A percentile compares a stretch with the other conserved stretches of the same genome.
Evolutionary conservation across 2,888 invertebrate genomes (phyloP).

Genomic region (Zygogramma bicolorata): DNA sequence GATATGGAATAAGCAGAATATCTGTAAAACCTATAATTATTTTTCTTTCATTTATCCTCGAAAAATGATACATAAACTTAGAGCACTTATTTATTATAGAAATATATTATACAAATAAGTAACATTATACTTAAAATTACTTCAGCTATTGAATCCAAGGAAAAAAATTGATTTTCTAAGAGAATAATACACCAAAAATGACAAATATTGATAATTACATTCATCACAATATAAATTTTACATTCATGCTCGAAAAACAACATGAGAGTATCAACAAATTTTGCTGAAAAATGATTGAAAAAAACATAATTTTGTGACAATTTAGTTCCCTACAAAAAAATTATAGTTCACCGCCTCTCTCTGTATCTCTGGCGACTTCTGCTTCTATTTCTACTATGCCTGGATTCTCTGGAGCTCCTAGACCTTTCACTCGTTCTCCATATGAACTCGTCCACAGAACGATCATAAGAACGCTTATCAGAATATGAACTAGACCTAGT

Average conservation of each 20-base stretch:
- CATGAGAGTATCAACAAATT: conserved; percentile 25
- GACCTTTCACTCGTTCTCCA: conserved; percentile 76
- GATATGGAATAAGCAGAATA: too few species aligned
- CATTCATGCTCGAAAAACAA: conserved; percentile 15
- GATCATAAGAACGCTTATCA: conserved; percentile 81
- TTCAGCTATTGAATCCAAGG: conserved; percentile 29
- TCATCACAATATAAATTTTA: conserved; percentile 20
- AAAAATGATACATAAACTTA: conserved; percentile 26
- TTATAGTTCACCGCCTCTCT: conserved; percentile 64
- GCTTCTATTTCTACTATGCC: conserved; percentile 60
- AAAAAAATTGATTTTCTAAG: conserved; percentile 21
- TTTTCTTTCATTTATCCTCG: background rate
- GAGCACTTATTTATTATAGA: conserved; percentile 48
- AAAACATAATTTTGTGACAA: conserved; percentile 5
- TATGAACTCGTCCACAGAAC: conserved; percentile 89
- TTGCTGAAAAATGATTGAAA: conserved; percentile 21
- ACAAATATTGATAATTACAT: conserved; percentile 13
- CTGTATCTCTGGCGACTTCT: conserved; percentile 66
- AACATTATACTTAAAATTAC: conserved; percentile 41
- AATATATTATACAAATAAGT: conserved; percentile 53
- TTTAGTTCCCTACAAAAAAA: conserved; percentile 26
- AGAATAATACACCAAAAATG: conserved; percentile 39
- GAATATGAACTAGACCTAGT: conserved; percentile 70
- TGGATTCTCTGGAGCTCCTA: conserved; percentile 52
- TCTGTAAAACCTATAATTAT: too few species aligned